Evolutionary conservation across 2,888 invertebrate genomes (phyloP).

Genomic region (Orchesellides sinensis): DNA sequence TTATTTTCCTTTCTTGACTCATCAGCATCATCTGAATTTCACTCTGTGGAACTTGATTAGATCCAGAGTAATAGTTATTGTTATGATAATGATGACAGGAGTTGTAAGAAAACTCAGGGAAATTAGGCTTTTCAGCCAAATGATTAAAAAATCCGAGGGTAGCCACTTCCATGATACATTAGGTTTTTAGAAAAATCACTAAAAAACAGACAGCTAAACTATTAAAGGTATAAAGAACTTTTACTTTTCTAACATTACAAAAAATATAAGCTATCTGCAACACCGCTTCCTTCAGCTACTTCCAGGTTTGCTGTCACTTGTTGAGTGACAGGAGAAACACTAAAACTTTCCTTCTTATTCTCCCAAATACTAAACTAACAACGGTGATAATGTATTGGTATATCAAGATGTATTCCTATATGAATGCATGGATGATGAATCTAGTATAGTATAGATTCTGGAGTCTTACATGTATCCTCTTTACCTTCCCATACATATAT

Average conservation of each 20-base stretch:
- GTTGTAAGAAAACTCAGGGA: constrained; percentile 13
- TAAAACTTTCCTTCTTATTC: constrained; percentile 41
- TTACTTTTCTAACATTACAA: background rate
- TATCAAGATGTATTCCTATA: no score
- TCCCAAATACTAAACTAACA: background rate
- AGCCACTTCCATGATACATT: constrained; percentile 50
- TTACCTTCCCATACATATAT: no score
- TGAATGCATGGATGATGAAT: no score
- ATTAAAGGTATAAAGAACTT: no score
- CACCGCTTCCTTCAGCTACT: constrained; percentile 34
- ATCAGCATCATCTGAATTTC: constrained; percentile 23
- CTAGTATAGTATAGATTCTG: no score
- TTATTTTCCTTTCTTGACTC: background rate
- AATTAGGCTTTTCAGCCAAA: constrained; percentile 39
- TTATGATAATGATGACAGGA: background rate
- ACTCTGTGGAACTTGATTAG: background rate
- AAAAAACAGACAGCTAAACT: background rate
- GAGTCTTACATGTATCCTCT: no score
- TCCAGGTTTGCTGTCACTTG: constrained; percentile 60
- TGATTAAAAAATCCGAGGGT: constrained; percentile 50
- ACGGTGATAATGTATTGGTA: constrained; percentile 20
- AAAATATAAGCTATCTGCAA: background rate
- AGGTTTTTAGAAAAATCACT: background rate
- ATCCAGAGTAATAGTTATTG: constrained; percentile 7
- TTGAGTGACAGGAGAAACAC: constrained; percentile 54